Base-by-base conservation (phyloP, 2,888 invertebrate species). In the Himalopsyche anomala region DNA sequence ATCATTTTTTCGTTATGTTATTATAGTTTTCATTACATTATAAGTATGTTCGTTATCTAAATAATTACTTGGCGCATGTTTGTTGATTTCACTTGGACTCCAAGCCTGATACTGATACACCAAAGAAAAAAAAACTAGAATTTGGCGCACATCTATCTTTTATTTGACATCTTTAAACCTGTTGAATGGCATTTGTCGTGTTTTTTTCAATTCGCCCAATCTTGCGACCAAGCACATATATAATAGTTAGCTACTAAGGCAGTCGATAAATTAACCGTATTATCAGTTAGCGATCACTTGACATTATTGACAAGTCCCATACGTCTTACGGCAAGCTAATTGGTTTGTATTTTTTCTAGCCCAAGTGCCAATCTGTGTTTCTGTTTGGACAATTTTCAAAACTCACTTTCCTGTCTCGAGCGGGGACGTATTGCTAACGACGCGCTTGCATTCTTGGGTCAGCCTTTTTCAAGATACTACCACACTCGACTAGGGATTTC, bases 281-380 rank as follows among this genome's bases (percentile, higher is more conserved):
- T 74, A 74, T 74, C 74, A 74, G 38, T 74, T 5, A 74, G 74
- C 36, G 36, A 74, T 74, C 74, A 74, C 74, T 74, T 38, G 74
- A 74, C 74, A 74, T 28, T 36, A 74, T 74, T 74, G 74, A 74
- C 74, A 74, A 36, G 74, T 38, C 74, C 74, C 74, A 74, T 36
- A 36, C 36, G 74, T 74, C 74, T 62, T 62, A 62, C 62, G 62
- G 62, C 62, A 74, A n/a, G 36, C 74, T 74, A 74, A 74, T 74
- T 74, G 74, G 74, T 38, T 28, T 74, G 36, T 36, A 36, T 74
- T 74, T 74, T 74, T 74, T 36, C 36, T 36, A 36, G 36, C 74
- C 51, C 74, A 74, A 74, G 74, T 74, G 74, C 36, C 74, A 74
- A 74, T 38, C 74, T 74, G 36, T 74, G 74, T 74, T 74, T 36